A percentile compares a stretch with the other conserved stretches of the same genome.
These are phyloP conservation scores for Dioctria linearis DNA, from an alignment of 2,888 invertebrate genomes.

Conservation along the genomic window DNA sequence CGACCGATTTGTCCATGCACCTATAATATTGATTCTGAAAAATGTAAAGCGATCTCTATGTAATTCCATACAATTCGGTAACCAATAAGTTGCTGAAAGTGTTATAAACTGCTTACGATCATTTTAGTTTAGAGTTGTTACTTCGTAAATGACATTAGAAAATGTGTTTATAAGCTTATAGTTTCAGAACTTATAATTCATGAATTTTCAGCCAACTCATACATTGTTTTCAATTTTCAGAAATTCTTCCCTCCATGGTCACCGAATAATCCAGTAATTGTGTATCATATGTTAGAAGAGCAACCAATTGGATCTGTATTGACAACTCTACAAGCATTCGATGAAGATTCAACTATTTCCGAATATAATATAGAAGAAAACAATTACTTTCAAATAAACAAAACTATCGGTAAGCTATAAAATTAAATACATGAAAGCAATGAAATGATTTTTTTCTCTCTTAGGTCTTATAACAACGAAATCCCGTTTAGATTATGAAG, in stretches of 20 bases:
- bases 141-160: no score
- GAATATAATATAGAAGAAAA: conserved; percentile 78
- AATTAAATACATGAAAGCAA: neutral
- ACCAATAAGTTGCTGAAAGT: no score
- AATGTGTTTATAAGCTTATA: no score
- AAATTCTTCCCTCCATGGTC: conserved; percentile 84
- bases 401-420: conserved; percentile 78
- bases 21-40: no score
- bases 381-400: conserved; percentile 85
- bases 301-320: conserved; percentile 85
- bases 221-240: conserved; percentile 66
- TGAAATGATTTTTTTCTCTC: conserved; percentile 39
- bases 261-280: conserved; percentile 76
- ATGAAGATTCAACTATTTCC: conserved; percentile 87
- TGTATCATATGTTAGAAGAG: conserved; percentile 83
- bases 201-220: no score
- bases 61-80: no score
- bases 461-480: conserved; percentile 83
- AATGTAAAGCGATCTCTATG: no score
- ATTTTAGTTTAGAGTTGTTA: no score
- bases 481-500: conserved; percentile 88
- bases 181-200: no score
- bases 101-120: no score
- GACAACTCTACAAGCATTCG: conserved; percentile 83
- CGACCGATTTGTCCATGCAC: no score